Evolutionary conservation across 2,888 invertebrate species (phyloP).

Genomic region (Blomia tropicalis): DNA sequence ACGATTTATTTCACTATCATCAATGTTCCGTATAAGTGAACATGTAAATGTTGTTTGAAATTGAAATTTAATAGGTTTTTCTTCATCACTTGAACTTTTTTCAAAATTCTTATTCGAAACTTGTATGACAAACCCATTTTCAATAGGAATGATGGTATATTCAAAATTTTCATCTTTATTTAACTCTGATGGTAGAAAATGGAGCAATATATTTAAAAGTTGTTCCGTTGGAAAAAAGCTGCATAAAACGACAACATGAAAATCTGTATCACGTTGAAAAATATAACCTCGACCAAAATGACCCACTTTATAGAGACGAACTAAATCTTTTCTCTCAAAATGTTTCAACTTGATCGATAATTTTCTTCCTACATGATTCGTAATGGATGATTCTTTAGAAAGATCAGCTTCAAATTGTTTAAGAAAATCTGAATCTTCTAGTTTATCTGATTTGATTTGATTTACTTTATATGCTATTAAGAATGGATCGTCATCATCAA

Average conservation of each 20-base stretch:
- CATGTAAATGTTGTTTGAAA: too few species aligned
- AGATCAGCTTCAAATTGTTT: neutral
- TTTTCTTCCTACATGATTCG: too few species aligned
- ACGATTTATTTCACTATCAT: too few species aligned
- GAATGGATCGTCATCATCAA: neutral
- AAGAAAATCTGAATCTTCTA: neutral
- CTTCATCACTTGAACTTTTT: too few species aligned
- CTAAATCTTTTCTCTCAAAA: too few species aligned
- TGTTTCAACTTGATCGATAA: too few species aligned
- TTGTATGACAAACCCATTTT: too few species aligned
- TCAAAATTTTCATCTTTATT: too few species aligned
- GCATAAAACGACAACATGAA: constrained; percentile 83
- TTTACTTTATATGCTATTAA: neutral
- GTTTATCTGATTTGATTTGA: neutral
- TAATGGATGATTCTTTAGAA: neutral
- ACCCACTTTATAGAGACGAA: constrained; percentile 83
- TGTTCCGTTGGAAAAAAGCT: constrained; percentile 77
- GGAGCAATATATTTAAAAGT: constrained; percentile 67
- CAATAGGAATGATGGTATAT: too few species aligned
- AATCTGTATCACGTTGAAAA: constrained; percentile 69
- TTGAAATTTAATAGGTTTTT: too few species aligned
- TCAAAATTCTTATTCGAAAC: too few species aligned
- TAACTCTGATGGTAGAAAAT: constrained; percentile 58
- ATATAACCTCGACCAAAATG: constrained; percentile 74
- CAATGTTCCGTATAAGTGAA: too few species aligned